Evolutionary conservation across 2,113 vertebrate species (phyloP), one percentile per base, ranked within the genome.

Genomic region (Nestor notabilis): DNA sequence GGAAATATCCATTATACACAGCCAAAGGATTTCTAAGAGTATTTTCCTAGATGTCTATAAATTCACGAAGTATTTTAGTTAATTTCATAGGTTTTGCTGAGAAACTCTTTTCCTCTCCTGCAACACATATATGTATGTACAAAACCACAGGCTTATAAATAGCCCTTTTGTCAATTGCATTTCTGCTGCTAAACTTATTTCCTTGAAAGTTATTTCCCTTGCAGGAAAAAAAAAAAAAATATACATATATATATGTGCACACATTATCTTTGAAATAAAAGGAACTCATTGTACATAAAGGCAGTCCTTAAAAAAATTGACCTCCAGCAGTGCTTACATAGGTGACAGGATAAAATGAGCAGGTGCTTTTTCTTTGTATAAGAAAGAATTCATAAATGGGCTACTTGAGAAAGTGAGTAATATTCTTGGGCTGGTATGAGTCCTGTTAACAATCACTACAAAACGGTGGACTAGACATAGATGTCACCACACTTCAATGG

Each of bases 231-330:
- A 14, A 56, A 14, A 50, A 56, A 14, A 56, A 14, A 50, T 49
- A 49, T 49, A 50, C 17, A 20, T 33, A n/a, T 21, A 90, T 87
- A 72, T 58, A 74, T 69, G 74, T 21, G 11, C 39, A 39, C 7
- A 66, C 31, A 69, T 87, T 94, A 85, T 93, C 65, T 27, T 93
- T 92, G 83, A 97, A 96, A 91, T 89, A 82, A 96, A 76, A 80
- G 33, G 11, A 91, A 88, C 27, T 53, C 28, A 86, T 86, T 94
- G 70, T 66, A 70, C 7, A 77, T 74, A 91, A 93, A 79, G 33
- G 11, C 70, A 13, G 11, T 81, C 24, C 31, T 69, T 44, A 63
- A 86, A 70, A 77, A 66, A 71, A 27, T 3, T 82, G 5, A 81
- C 29, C 27, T 87, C 43, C 11, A 75, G 17, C 29, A 69, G 70